These are phyloP conservation scores for Enteromius anoplus DNA, from an alignment of 2,797 vertebrate species.

Conservation along the genomic window DNA sequence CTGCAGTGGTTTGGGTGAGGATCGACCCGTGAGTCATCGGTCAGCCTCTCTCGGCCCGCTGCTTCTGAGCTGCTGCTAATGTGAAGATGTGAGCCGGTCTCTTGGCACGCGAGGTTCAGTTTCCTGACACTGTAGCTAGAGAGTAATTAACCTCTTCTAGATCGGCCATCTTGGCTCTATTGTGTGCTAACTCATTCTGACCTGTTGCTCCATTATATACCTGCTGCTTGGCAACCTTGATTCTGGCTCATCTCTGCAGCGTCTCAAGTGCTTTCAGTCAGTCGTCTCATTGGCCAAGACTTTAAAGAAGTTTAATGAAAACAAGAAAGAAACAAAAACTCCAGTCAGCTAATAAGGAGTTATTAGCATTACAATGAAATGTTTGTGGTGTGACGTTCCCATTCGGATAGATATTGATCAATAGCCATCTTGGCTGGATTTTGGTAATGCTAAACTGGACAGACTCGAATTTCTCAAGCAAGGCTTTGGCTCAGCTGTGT, in stretches of 20 bases:
- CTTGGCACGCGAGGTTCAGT: neutral
- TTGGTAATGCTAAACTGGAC: constrained; percentile 64
- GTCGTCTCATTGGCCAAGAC: constrained; percentile 1
- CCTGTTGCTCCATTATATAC: constrained; percentile 19
- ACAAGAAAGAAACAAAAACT: constrained; percentile 4
- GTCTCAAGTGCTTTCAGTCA: constrained; percentile 15
- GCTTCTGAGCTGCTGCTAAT: constrained; percentile 57
- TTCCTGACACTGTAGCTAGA: constrained; percentile 27
- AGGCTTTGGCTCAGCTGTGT: constrained; percentile 1
- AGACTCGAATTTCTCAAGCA: constrained; percentile 26
- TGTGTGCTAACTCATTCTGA: neutral
- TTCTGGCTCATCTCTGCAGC: constrained; percentile 12
- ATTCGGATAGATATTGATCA: constrained; percentile 22
- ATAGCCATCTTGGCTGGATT: constrained; percentile 72
- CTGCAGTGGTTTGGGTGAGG: neutral
- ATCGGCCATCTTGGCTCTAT: constrained; percentile 30
- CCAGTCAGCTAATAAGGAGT: neutral
- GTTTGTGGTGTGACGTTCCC: neutral
- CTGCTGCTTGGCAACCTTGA: constrained; percentile 24
- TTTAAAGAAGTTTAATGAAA: constrained; percentile 7
- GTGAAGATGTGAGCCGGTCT: constrained; percentile 37
- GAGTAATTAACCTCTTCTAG: constrained; percentile 33
- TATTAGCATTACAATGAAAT: constrained; percentile 1
- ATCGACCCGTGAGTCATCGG: constrained; percentile 1
- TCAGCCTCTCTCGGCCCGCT: constrained; percentile 67